Base-by-base conservation (phyloP, 1,140 invertebrate genomes). In the Trichonephila clavipes region DNA sequence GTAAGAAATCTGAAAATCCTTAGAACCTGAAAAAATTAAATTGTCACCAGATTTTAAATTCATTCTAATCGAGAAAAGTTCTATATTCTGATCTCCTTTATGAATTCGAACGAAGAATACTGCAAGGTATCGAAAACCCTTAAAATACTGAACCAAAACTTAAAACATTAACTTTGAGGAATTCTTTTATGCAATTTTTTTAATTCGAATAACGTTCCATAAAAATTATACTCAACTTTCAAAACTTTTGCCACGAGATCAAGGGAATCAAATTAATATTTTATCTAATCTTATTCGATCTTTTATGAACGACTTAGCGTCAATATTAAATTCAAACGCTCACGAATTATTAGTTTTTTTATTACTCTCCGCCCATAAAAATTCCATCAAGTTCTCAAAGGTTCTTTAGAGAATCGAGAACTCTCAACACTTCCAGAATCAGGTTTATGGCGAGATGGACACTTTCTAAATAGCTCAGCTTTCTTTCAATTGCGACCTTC, bases 261-360 rank as follows among this genome's bases (percentile, higher is more conserved):
- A 77, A 77, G 12, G 18, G 28, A 77, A 4, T 12, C 10, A 34
- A 34, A 77, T 18, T 28, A 77, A 77, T 40, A 77, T 19, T 40
- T 18, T 77, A 14, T 18, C 28, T 12, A 77, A 28, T 77, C 12
- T 12, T 69, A 24, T 24, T 24, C n/a, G 8, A 7, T 8, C 72
- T 77, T 77, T 7, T 16, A 6, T 77, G 40, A 77, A 77, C 72
- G 28, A 34, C 16, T 0, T 18, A 19, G 28, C 24, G 28, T 14
- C 24, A 77, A 77, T 40, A 77, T 77, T 77, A 77, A 77, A 77
- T 77, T 77, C 72, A 34, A 77, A 77, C 34, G 18, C 72, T 12
- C 24, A 3, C 18, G 72, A 77, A 34, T 77, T 77, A 77, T 77
- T 77, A 19, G 72, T 34, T 77, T 40, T 77, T 77, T 77, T 77